Conservation (phyloP, 1,140 invertebrate species). For the Pachypeltis micranthus region DNA sequence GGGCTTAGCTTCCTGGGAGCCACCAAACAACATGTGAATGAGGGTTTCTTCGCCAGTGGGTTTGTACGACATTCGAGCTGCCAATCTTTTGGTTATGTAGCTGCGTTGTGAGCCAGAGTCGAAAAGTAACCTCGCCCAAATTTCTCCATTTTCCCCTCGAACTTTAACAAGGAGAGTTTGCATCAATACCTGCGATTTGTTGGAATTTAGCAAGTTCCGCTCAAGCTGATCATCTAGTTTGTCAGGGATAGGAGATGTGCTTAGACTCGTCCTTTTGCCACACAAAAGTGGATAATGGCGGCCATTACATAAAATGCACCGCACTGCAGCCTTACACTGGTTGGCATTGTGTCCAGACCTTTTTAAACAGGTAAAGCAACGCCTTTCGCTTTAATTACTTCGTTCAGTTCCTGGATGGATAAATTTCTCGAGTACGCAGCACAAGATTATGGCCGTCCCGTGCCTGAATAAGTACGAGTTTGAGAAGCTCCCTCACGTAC, state of each 20-base stretch:
- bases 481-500: too few species aligned
- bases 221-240: not conserved
- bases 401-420: not conserved
- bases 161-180: not conserved
- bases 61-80: not conserved
- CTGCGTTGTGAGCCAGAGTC: not conserved
- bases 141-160: not conserved
- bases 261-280: not conserved
- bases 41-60: not conserved
- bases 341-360: not conserved
- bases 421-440: too few species aligned
- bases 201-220: not conserved
- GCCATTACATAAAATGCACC: not conserved
- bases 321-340: not conserved
- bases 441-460: too few species aligned
- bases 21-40: constrained; percentile 13
- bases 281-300: not conserved
- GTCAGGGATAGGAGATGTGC: not conserved
- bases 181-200: not conserved
- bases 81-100: not conserved
- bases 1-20: not conserved
- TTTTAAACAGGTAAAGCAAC: not conserved
- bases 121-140: not conserved
- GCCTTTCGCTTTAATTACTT: not conserved
- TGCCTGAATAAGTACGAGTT: too few species aligned